Evolutionary conservation across 1,140 invertebrate species (phyloP).

Genomic region (Brachionus angularis): DNA sequence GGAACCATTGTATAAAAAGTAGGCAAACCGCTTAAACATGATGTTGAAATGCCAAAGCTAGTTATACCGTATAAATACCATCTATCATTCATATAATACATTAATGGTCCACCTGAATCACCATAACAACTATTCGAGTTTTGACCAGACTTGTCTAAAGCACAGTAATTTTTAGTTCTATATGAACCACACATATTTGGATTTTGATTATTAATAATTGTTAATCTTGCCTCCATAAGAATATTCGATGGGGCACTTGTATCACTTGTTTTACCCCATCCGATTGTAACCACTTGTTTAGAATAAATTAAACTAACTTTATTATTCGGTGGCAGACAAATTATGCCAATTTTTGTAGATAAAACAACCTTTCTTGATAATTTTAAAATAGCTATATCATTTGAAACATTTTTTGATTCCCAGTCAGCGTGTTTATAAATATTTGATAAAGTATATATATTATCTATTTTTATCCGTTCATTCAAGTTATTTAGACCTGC

Average conservation of each 20-base stretch:
- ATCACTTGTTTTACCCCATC: slow-evolving; percentile 11
- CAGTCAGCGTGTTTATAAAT: no score
- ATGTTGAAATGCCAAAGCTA: neutral
- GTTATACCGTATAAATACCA: slow-evolving; percentile 22
- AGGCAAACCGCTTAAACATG: neutral
- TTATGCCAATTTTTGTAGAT: slow-evolving; percentile 47
- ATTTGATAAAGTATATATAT: no score
- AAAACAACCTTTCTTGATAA: no score
- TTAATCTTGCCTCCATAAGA: neutral
- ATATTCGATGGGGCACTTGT: neutral
- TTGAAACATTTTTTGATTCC: no score
- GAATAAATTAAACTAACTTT: neutral
- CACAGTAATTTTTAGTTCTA: neutral
- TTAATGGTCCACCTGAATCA: slow-evolving; percentile 7
- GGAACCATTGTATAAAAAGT: slow-evolving; percentile 16
- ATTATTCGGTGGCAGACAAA: slow-evolving; percentile 50
- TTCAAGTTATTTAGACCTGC: no score
- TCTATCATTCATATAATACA: neutral
- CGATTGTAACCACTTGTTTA: neutral
- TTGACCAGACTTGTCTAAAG: neutral
- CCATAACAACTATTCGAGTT: slow-evolving; percentile 27
- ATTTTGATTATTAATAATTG: neutral
- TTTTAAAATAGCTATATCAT: no score
- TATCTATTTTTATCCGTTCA: no score
- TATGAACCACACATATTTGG: neutral